Base-by-base conservation (phyloP, 2,888 invertebrate genomes). In the Stenurella melanura region DNA sequence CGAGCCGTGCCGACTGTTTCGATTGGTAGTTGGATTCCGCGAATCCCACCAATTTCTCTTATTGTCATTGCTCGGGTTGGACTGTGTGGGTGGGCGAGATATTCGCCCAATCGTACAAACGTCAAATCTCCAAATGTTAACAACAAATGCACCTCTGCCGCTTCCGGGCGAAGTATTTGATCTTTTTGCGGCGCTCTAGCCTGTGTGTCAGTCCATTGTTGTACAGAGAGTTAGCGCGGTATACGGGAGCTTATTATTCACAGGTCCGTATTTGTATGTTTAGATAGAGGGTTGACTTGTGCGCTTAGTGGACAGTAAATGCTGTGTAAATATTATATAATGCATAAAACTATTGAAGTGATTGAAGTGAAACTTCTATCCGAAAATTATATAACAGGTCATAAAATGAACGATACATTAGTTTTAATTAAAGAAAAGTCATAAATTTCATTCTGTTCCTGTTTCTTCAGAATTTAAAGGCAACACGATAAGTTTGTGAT, bases 41-140 rank as follows among this genome's bases (percentile, higher is more conserved):
- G 88, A 89, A 89, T 89, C 88, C 87, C 85, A 84, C 86, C 85
- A 87, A 88, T 89, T 89, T 89, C 89, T 89, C 87, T 85, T 87
- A 89, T 89, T 89, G 89, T 89, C 89, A 89, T 89, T 89, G 88
- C 86, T 83, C 84, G 83, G 82, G 82, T 82, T 83, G 83, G 81
- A 78, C 80, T 81, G 80, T 68, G 80, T 75, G 80, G 80, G 82
- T 79, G 82, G 82, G 80, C 75, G 75, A 38, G 26, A 50, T 15
- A 18, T 50, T 18, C 17, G 56, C 76, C 80, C 81, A 79, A 78
- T 80, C 80, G 72, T 72, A 79, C 79, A 81, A 76, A 75, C 77
- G 81, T 79, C 77, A 78, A 79, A 81, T 77, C 78, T 57, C 15
- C 57, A 19, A 57, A 57, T 57, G 57, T 57, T 57, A 15, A 57